Percentiles rank a stretch among this genome's conserved stretches.
These are phyloP conservation scores for Drosophila nebulosa DNA, from an alignment of 1,140 invertebrate genomes.

Conservation along the genomic window DNA sequence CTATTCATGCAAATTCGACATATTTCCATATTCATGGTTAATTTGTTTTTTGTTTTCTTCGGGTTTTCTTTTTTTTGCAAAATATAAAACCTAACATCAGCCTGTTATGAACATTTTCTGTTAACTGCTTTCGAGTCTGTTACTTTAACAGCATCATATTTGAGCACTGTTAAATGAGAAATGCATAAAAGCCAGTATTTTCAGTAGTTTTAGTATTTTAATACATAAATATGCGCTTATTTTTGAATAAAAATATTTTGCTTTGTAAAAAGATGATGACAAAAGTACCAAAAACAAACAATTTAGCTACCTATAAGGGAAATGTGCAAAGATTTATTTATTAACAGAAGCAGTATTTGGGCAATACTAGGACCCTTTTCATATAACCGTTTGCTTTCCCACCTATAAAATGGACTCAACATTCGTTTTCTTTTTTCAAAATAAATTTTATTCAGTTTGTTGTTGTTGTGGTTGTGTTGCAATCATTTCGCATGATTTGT, in stretches of 20 bases:
- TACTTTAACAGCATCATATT: background rate
- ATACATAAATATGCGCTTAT: background rate
- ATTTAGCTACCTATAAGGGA: too few species aligned
- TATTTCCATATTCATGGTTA: background rate
- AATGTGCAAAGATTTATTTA: too few species aligned
- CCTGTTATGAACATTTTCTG: background rate
- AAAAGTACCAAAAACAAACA: too few species aligned
- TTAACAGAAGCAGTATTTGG: too few species aligned
- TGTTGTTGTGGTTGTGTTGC: constrained; percentile 53
- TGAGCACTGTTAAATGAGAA: background rate
- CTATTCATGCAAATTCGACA: background rate
- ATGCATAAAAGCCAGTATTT: background rate
- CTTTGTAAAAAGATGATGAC: too few species aligned
- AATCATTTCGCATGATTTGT: constrained; percentile 75
- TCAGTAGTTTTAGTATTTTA: too few species aligned
- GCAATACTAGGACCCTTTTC: too few species aligned
- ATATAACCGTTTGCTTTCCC: background rate
- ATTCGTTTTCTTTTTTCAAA: constrained; percentile 66
- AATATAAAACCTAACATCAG: background rate
- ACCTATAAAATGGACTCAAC: background rate
- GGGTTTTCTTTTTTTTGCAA: background rate
- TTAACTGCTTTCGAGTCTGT: background rate
- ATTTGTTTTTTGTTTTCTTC: background rate
- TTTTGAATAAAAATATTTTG: background rate
- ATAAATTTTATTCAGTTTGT: constrained; percentile 78